Conservation (phyloP, 2,888 invertebrate species). For the Caenorhabditis imperialis region DNA sequence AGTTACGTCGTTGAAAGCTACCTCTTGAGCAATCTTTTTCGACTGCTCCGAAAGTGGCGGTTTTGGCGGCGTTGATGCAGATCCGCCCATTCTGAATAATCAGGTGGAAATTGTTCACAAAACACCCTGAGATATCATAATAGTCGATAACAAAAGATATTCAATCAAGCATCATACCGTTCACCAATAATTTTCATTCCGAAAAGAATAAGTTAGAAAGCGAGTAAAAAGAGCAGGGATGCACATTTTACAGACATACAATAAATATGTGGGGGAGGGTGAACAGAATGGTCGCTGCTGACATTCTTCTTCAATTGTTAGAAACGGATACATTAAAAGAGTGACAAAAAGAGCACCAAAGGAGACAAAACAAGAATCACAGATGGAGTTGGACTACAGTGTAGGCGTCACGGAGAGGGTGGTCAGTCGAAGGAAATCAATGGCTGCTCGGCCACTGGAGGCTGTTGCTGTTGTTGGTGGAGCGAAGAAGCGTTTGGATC, state of each 20-base stretch:
- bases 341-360: no score
- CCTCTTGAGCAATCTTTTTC: conserved; percentile 50
- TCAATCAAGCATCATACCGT: conserved; percentile 1
- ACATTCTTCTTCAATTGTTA: no score
- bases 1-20: background rate
- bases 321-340: no score
- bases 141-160: conserved; percentile 6
- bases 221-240: background rate
- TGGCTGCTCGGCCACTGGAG: conserved; percentile 42
- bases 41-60: conserved; percentile 48
- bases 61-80: conserved; percentile 39
- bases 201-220: conserved; percentile 19
- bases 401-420: background rate
- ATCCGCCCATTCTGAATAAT: conserved; percentile 40
- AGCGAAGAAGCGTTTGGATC: conserved; percentile 15
- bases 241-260: conserved; percentile 40
- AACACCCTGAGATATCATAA: conserved; percentile 1
- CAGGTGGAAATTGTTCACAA: background rate
- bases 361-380: conserved; percentile 6
- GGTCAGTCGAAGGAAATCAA: conserved; percentile 53
- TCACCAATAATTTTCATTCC: conserved; percentile 39
- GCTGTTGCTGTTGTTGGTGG: conserved; percentile 13
- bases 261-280: no score
- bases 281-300: no score
- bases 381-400: conserved; percentile 13